phyloP scores from a whole-genome alignment of 2,113 vertebrate species.

The Leptosomus discolor region DNA sequence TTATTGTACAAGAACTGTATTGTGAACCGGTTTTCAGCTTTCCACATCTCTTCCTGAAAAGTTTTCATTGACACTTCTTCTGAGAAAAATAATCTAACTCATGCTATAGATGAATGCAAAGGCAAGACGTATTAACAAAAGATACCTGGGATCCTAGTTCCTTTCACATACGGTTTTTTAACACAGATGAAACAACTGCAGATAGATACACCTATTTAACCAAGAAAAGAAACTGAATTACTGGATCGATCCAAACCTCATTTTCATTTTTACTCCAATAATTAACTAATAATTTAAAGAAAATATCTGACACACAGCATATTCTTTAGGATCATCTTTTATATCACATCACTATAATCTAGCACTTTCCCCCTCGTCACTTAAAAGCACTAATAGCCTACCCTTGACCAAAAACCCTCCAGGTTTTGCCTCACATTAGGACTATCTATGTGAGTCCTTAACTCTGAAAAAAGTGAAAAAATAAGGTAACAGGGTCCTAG shows the following conservation, averaged over 20 bases:
- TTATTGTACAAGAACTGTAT: background rate
- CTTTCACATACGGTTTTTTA: background rate
- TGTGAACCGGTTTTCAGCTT: background rate
- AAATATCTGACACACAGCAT: background rate
- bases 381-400: background rate
- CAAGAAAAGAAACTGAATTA: background rate
- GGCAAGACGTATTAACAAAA: background rate
- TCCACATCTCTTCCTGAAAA: background rate
- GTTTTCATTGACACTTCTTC: background rate
- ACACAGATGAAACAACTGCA: background rate
- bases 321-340: background rate
- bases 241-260: background rate
- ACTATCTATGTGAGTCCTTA: background rate
- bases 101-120: background rate
- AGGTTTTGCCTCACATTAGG: background rate
- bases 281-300: background rate
- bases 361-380: background rate
- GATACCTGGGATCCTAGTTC: background rate
- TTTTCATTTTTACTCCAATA: background rate
- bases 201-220: background rate
- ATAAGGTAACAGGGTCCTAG: background rate
- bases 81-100: background rate
- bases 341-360: background rate
- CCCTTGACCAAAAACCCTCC: background rate
- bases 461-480: background rate